Evolutionary conservation across 2,113 vertebrate species (phyloP).

Genomic region (Cephalopholis sonnerati): DNA sequence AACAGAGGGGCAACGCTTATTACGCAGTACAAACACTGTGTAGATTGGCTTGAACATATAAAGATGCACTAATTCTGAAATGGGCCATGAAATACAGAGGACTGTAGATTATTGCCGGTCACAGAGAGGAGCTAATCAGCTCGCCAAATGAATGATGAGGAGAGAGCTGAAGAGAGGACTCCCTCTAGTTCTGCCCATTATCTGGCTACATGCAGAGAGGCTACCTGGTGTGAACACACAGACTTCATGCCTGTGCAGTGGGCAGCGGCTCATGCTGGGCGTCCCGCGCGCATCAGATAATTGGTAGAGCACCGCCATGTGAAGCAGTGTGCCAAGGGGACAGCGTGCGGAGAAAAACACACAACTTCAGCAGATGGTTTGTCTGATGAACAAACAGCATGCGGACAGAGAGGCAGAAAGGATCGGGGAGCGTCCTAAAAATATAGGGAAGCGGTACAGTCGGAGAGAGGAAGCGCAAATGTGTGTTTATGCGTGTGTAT

Average conservation of each 20-base stretch:
- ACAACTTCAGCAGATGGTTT: constrained; percentile 83
- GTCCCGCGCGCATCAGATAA: constrained; percentile 78
- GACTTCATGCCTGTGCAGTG: constrained; percentile 69
- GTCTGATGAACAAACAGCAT: constrained; percentile 83
- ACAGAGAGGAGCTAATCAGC: constrained; percentile 76
- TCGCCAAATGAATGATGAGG: constrained; percentile 72
- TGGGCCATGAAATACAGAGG: constrained; percentile 78
- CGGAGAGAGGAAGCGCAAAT: constrained; percentile 26
- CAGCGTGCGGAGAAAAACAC: constrained; percentile 71
- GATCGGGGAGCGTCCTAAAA: constrained; percentile 42
- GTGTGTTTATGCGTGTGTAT: constrained; percentile 16
- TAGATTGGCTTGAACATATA: constrained; percentile 58
- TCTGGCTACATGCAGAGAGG: constrained; percentile 64
- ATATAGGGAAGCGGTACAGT: constrained; percentile 28
- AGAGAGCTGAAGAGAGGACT: constrained; percentile 52
- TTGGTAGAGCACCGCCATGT: constrained; percentile 74
- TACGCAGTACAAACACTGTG: constrained; percentile 50
- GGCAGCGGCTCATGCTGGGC: constrained; percentile 72
- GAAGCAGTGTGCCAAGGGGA: constrained; percentile 68
- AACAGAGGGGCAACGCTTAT: constrained; percentile 50
- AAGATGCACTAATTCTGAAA: constrained; percentile 77
- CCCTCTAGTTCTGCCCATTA: constrained; percentile 69
- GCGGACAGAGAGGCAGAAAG: constrained; percentile 54
- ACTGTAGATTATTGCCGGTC: constrained; percentile 69
- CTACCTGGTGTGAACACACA: constrained; percentile 75